These are phyloP conservation scores for Argynnis bischoffii DNA, from an alignment of 2,888 invertebrate species.

Conservation along the genomic window DNA sequence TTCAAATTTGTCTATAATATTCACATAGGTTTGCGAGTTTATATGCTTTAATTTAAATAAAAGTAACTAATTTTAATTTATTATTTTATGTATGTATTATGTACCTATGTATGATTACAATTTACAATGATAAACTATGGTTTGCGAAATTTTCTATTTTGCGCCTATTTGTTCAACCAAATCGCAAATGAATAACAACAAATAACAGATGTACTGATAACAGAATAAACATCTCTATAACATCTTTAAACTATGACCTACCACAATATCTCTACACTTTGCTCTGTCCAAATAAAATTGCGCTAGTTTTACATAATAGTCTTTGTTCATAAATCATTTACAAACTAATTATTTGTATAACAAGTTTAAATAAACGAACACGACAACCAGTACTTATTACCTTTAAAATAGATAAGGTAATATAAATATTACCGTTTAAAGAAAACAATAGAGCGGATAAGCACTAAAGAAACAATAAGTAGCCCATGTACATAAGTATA, in stretches of 20 bases:
- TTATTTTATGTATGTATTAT: too few relatives aligned
- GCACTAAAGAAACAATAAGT: conserved; percentile 30
- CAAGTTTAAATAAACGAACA: not conserved
- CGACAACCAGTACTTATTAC: too few relatives aligned
- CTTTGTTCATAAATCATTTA: conserved; percentile 1
- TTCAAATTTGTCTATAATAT: too few relatives aligned
- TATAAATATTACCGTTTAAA: not conserved
- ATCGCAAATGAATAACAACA: not conserved
- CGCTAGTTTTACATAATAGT: conserved; percentile 16
- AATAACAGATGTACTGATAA: not conserved
- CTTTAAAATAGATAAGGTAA: too few relatives aligned
- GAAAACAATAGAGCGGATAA: conserved; percentile 18
- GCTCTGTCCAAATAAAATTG: conserved; percentile 10
- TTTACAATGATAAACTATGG: too few relatives aligned
- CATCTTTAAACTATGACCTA: conserved; percentile 2
- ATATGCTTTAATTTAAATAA: too few relatives aligned
- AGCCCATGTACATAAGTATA: conserved; percentile 24
- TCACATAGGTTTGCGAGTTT: too few relatives aligned
- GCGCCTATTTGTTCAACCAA: too few relatives aligned
- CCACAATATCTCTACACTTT: conserved; percentile 2
- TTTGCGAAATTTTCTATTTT: too few relatives aligned
- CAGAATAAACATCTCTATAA: not conserved
- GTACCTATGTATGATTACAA: too few relatives aligned
- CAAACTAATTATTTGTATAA: conserved; percentile 1
- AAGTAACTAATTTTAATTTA: too few relatives aligned